These are phyloP conservation scores for Polydrusus pterygomalis DNA, from an alignment of 2,888 invertebrate species.

Conservation along the genomic window DNA sequence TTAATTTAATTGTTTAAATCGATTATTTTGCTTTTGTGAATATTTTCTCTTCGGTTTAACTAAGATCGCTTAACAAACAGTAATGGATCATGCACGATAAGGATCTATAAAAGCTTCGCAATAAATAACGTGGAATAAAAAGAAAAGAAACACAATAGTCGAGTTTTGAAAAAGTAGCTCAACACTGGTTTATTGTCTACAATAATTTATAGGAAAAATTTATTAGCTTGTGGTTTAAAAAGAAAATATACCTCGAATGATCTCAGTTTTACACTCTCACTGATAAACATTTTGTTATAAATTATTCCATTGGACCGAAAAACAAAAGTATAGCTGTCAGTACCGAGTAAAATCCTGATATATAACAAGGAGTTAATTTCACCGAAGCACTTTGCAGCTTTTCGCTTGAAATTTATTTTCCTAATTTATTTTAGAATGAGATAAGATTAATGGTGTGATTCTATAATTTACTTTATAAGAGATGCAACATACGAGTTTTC, in stretches of 20 bases:
- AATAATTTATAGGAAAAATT: slow-evolving; percentile 19
- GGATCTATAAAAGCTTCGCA: slow-evolving; percentile 17
- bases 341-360: no score
- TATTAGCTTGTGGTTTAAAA: slow-evolving; percentile 10
- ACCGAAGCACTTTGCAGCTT: no score
- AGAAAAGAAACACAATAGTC: slow-evolving; percentile 15
- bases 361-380: no score
- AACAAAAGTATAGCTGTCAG: neutral
- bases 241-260: neutral
- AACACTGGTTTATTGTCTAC: slow-evolving; percentile 12
- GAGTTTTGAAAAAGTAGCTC: slow-evolving; percentile 5
- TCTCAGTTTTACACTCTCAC: neutral
- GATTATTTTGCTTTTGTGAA: neutral
- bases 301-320: neutral
- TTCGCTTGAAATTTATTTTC: no score
- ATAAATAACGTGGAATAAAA: slow-evolving; percentile 19
- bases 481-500: no score
- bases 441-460: no score
- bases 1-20: neutral
- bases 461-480: no score
- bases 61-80: slow-evolving; percentile 7
- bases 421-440: no score
- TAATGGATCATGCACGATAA: slow-evolving; percentile 22
- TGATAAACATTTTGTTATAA: no score
- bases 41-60: neutral